phyloP scores from a whole-genome alignment of 2,888 invertebrate species.

The Watsonalla cultraria region DNA sequence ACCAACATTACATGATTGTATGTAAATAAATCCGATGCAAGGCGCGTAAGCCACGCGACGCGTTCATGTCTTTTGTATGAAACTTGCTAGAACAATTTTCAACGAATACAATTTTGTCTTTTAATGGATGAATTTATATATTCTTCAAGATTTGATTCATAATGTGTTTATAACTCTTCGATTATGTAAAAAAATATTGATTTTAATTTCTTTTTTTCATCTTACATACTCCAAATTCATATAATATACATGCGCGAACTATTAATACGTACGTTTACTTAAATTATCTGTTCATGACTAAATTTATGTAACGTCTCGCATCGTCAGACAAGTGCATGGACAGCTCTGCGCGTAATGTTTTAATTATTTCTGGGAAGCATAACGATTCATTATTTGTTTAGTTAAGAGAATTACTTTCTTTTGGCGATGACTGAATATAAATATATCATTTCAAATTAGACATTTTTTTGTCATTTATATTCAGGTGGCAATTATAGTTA shows the following conservation, averaged over 20 bases:
- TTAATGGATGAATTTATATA: neutral
- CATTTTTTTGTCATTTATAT: too few species aligned
- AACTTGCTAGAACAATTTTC: neutral
- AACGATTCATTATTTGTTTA: neutral
- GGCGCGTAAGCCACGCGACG: constrained; percentile 8
- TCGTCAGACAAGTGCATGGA: constrained; percentile 22
- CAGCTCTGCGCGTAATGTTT: constrained; percentile 3
- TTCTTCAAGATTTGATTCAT: too few species aligned
- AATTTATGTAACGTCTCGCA: constrained; percentile 34
- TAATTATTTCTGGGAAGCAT: neutral
- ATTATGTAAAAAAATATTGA: neutral
- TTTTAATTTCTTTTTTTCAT: neutral
- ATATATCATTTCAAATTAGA: neutral
- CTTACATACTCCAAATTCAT: too few species aligned
- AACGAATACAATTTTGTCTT: neutral
- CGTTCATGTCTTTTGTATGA: constrained; percentile 35
- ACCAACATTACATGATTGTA: neutral
- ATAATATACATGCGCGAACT: too few species aligned
- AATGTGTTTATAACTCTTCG: neutral
- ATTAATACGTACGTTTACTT: neutral
- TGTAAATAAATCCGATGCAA: neutral
- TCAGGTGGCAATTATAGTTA: too few species aligned
- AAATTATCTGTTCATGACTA: constrained; percentile 21
- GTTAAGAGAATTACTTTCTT: neutral
- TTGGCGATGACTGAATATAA: neutral